Conservation (phyloP, 2,797 vertebrate species). For the Cebuella pygmaea region DNA sequence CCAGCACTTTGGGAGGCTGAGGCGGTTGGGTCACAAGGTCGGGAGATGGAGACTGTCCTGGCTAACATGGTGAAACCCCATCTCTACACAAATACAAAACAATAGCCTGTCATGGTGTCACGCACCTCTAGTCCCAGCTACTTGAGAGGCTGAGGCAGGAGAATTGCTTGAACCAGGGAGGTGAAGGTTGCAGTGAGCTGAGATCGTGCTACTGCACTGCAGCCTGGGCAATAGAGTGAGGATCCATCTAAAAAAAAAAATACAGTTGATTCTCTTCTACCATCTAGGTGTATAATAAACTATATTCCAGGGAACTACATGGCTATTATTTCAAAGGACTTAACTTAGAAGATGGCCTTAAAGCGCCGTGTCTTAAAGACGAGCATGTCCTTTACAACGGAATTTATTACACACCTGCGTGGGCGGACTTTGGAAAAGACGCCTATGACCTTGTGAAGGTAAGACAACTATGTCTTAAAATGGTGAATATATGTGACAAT, state of each 20-base stretch:
- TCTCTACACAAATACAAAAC: too few species aligned
- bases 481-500: neutral
- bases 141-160: too few species aligned
- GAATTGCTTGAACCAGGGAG: too few species aligned
- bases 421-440: slow-evolving; percentile 77
- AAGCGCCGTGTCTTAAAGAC: slow-evolving; percentile 61
- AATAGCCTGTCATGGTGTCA: too few species aligned
- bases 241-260: neutral
- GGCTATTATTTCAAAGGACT: slow-evolving; percentile 78
- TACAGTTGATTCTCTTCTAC: neutral
- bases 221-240: too few species aligned
- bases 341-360: slow-evolving; percentile 76
- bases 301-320: slow-evolving; percentile 59
- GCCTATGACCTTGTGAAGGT: slow-evolving; percentile 81
- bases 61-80: too few species aligned
- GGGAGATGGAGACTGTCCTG: too few species aligned
- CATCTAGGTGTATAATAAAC: slow-evolving; percentile 79
- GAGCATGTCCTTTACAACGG: slow-evolving; percentile 80
- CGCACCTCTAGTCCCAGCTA: too few species aligned
- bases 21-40: too few species aligned
- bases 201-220: too few species aligned
- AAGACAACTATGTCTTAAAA: neutral
- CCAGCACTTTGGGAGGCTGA: too few species aligned
- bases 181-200: too few species aligned
- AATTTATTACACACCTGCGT: slow-evolving; percentile 82